Evolutionary conservation across 2,113 vertebrate species (phyloP).

Genomic region (Embiotoca jacksoni): DNA sequence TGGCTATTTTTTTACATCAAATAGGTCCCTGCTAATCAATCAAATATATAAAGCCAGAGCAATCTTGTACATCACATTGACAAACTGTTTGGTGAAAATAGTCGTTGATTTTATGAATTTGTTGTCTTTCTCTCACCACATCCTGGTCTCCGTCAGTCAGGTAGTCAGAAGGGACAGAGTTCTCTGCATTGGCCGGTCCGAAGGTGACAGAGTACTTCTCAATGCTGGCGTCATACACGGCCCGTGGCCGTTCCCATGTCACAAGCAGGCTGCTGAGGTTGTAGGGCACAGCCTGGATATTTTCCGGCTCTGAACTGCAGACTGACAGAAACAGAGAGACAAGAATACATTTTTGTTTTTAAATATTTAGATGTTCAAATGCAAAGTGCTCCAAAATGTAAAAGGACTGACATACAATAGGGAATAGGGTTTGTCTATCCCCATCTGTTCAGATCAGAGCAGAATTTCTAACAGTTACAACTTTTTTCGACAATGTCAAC

Average conservation of each 20-base stretch:
- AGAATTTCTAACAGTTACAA: no score
- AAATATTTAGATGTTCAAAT: no score
- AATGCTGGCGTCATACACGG: slow-evolving; percentile 92
- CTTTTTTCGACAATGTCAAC: no score
- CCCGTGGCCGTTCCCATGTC: slow-evolving; percentile 94
- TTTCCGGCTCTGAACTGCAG: slow-evolving; percentile 97
- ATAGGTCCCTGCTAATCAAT: no score
- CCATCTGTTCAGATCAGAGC: no score
- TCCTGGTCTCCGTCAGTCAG: slow-evolving; percentile 99
- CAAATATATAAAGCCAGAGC: no score
- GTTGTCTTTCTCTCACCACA: slow-evolving; percentile 87
- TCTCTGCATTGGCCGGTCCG: slow-evolving; percentile 81
- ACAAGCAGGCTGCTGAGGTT: slow-evolving; percentile 95
- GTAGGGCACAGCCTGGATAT: slow-evolving; percentile 89
- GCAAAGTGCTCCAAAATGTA: no score
- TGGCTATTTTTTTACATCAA: no score
- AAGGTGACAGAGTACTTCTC: slow-evolving; percentile 94
- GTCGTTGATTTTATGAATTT: neutral
- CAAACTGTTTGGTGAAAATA: neutral
- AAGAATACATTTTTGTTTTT: neutral
- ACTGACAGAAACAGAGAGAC: slow-evolving; percentile 79
- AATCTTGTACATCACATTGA: no score
- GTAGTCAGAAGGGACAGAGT: slow-evolving; percentile 85
- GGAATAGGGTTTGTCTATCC: no score
- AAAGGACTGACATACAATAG: no score